Base-by-base conservation (phyloP, 2,113 vertebrate genomes). In the Gobius niger region DNA sequence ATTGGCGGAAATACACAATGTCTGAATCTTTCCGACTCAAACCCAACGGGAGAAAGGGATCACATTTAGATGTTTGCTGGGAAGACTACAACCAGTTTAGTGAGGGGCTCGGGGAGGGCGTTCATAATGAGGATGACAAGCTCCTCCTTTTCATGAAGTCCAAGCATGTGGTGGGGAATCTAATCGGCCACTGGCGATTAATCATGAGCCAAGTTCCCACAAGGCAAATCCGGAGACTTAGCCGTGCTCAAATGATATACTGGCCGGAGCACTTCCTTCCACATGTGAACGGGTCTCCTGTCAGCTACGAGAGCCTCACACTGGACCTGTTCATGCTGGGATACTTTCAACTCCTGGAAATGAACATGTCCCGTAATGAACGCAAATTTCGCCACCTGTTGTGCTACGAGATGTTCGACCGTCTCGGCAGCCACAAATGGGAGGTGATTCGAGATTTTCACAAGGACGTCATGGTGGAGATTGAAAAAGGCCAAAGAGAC, bases 311-410 rank as follows among this genome's bases (percentile, higher is more conserved):
- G 81, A 95, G 92, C 83, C 93, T 99, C 70, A 95, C 94, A 0
- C 93, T 99, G 0, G 96, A 99, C 85, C 97, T 98, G 47, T 99
- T 99, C 88, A 98, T 99, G 97, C 94, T 99, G 6, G 98, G 98
- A 68, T 99, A 99, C 85, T 99, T 99, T 82, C 98, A 99, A 88
- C 89, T 99, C 53, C 90, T 99, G n/a, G 98, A 99, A 89, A 99
- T 99, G 98, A 92, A 89, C 66, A 95, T 99, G 88, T 94, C 94
- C 70, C 94, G 94, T 0, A 90, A 89, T 9, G 97, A 99, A 76
- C 92, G 98, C 72, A 96, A 95, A 76, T 98, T 97, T 76, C 94
- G 98, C 14, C 98, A 99, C 90, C 91, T 98, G 46, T 91, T 99
- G 64, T 99, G 98, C 90, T 99, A 96, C 0, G 97, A 99, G 89